phyloP scores from a whole-genome alignment of 2,888 invertebrate genomes.

The Tetragonula carbonaria region DNA sequence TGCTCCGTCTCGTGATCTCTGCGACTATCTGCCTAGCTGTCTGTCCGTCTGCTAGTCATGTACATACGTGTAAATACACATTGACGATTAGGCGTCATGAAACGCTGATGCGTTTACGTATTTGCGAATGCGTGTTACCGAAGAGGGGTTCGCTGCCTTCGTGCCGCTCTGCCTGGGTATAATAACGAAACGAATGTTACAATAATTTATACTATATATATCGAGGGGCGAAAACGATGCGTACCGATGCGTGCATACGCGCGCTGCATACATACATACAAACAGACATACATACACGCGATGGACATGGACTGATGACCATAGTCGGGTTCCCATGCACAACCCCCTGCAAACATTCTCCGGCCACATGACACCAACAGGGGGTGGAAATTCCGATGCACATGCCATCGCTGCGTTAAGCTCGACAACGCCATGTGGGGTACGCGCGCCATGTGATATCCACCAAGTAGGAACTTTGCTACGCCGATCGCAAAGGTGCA shows the following conservation, averaged over 20 bases:
- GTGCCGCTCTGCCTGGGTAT: neutral
- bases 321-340: conserved; percentile 81
- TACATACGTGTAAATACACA: conserved; percentile 35
- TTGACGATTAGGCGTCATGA: conserved; percentile 55
- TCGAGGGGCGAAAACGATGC: conserved; percentile 48
- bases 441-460: conserved; percentile 69
- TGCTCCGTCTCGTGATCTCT: conserved; percentile 2
- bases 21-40: neutral
- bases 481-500: conserved; percentile 20
- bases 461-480: conserved; percentile 11
- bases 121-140: conserved; percentile 48
- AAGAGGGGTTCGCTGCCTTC: conserved; percentile 33
- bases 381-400: conserved; percentile 77
- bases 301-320: conserved; percentile 80
- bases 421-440: conserved; percentile 73
- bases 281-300: conserved; percentile 10
- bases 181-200: conserved; percentile 70
- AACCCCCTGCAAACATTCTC: conserved; percentile 80
- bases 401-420: conserved; percentile 74
- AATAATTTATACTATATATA: conserved; percentile 66
- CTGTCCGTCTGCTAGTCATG: conserved; percentile 5
- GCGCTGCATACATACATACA: too few relatives aligned
- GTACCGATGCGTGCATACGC: conserved; percentile 40
- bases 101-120: conserved; percentile 46
- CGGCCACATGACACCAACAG: conserved; percentile 81